Evolutionary conservation across 1,140 invertebrate genomes (phyloP), one percentile per base, ranked within the genome.

Genomic region (Acromyrmex charruanus): DNA sequence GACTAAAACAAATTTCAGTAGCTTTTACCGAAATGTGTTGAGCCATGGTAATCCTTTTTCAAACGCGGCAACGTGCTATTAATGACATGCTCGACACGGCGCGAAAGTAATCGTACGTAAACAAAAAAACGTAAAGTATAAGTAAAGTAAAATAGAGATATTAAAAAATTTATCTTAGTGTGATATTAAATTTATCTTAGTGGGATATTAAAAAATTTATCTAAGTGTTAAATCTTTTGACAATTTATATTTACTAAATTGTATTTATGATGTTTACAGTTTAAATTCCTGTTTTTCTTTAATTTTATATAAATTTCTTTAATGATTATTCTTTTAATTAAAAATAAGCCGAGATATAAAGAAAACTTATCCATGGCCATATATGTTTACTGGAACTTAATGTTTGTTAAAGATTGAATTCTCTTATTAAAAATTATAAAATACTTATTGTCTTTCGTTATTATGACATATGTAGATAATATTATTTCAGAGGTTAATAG

Each of bases 1-100:
- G 18, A 65, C 28, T 49, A 58, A 63, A 55, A 55, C 63, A 16
- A 85, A 58, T 59, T 86, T 82, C 53, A 85, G 28, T 58, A 88
- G 58, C 51, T 68, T 71, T 81, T 71, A 80, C 18, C 12, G 12
- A 44, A 49, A 81, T 44, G 49, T 31, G 6, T 69, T 18, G 35
- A 39, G 10, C 35, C 49, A n/a, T 44, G 65, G 28, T 28, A 14
- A 51, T 71, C 55, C 12, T 59, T 53, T 77, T 49, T 39, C 14
- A 35, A 21, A 59, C 7, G 14, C 58, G 35, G 18, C 58, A 53
- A 69, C 74, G 25, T 66, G 63, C 39, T 14, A 4, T 12, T 35
- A 55, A 65, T 71, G 16, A 35, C 16, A 55, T 61, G 28, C 58
- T 39, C 4, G 18, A 6, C n/a, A 1, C 58, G 72, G 55, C 35